phyloP scores from a whole-genome alignment of 1,140 invertebrate genomes.

The Chymomyza costata region DNA sequence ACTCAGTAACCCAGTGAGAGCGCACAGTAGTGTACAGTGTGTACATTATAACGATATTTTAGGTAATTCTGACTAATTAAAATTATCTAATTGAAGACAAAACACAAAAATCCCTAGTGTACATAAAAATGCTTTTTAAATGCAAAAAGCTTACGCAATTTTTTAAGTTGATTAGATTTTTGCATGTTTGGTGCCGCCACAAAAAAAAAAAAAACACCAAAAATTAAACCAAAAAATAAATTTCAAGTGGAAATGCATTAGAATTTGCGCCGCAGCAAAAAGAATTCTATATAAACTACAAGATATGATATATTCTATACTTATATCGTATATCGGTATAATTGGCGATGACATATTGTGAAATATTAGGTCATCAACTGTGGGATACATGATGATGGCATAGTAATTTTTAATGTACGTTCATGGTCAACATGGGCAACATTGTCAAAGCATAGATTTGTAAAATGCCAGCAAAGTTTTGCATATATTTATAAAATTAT shows the following conservation, averaged over 20 bases:
- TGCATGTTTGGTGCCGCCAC: constrained; percentile 42
- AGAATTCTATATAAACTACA: constrained; percentile 24
- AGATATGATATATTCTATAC: constrained; percentile 31
- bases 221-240: constrained; percentile 28
- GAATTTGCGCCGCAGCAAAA: constrained; percentile 49
- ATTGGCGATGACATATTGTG: constrained; percentile 60
- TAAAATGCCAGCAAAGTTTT: too few species aligned
- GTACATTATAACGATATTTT: too few species aligned
- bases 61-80: too few species aligned
- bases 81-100: too few species aligned
- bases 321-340: constrained; percentile 35
- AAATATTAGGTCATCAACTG: constrained; percentile 60
- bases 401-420: constrained; percentile 35
- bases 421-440: not conserved
- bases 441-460: constrained; percentile 6
- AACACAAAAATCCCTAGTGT: too few species aligned
- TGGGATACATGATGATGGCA: constrained; percentile 50
- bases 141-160: constrained; percentile 44
- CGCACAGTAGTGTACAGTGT: too few species aligned
- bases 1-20: too few species aligned
- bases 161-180: constrained; percentile 55
- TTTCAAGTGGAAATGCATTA: constrained; percentile 60
- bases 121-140: constrained; percentile 25
- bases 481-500: too few species aligned
- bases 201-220: constrained; percentile 13